phyloP scores from a whole-genome alignment of 2,113 vertebrate species.

The Engraulis encrasicolus region DNA sequence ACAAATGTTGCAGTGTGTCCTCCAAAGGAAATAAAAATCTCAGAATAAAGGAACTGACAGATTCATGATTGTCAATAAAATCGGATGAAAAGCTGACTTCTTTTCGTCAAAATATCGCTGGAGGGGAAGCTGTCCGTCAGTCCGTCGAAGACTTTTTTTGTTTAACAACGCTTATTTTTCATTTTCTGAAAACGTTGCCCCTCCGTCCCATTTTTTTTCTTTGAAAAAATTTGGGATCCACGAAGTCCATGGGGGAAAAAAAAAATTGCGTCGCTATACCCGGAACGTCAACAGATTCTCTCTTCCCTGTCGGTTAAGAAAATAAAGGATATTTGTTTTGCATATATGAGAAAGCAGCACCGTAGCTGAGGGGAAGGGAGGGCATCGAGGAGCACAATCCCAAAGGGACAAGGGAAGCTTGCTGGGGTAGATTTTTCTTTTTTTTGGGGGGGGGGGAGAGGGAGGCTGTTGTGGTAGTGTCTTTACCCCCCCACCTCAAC shows the following conservation, averaged over 20 bases:
- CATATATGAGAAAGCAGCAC: constrained; percentile 83
- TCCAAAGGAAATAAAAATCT: constrained; percentile 19
- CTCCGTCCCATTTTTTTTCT: constrained; percentile 1
- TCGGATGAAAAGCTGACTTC: constrained; percentile 50
- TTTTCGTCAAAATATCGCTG: constrained; percentile 9
- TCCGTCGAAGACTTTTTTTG: constrained; percentile 39
- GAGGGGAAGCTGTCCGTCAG: constrained; percentile 42
- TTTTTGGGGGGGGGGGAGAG: constrained; percentile 27
- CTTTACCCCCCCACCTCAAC: constrained; percentile 53
- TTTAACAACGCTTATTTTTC: constrained; percentile 17
- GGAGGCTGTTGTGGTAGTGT: constrained; percentile 55
- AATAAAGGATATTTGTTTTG: constrained; percentile 76
- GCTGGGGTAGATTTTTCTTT: constrained; percentile 44
- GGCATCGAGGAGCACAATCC: constrained; percentile 47
- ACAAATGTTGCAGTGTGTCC: constrained; percentile 10
- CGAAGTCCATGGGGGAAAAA: constrained; percentile 45
- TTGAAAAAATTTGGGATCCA: constrained; percentile 31
- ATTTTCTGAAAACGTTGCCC: constrained; percentile 20
- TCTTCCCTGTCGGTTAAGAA: constrained; percentile 62
- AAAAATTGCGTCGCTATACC: constrained; percentile 36
- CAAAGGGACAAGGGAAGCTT: constrained; percentile 49
- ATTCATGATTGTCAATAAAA: constrained; percentile 61
- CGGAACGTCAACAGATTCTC: constrained; percentile 41
- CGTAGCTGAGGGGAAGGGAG: constrained; percentile 65
- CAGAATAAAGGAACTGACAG: constrained; percentile 38